A percentile compares a stretch with the other conserved stretches of the same genome.
Conservation (phyloP, 2,888 invertebrate species). For the Criorhina ranunculi region DNA sequence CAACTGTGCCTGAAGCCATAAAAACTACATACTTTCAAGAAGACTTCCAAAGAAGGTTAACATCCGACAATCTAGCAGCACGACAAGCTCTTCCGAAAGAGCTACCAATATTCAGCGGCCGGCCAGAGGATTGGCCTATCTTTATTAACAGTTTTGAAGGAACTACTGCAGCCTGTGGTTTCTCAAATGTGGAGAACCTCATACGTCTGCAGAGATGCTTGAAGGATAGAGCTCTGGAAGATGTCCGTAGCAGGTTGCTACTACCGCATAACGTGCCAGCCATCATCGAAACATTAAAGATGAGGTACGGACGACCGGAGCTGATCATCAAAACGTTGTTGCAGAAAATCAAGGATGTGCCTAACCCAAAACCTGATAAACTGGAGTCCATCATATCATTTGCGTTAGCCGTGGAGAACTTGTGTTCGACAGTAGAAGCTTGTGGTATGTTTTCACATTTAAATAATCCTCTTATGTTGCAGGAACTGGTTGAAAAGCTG, state of each 20-base stretch:
- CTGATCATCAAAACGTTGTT: not conserved
- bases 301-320: slow-evolving; percentile 13
- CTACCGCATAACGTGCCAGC: slow-evolving; percentile 3
- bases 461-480: too few relatives aligned
- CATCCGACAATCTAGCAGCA: too few relatives aligned
- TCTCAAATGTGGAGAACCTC: slow-evolving; percentile 42
- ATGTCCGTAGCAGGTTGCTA: too few relatives aligned
- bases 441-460: too few relatives aligned
- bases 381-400: slow-evolving; percentile 18
- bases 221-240: slow-evolving; percentile 45
- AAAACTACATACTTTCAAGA: slow-evolving; percentile 61
- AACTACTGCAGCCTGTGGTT: slow-evolving; percentile 61
- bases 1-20: slow-evolving; percentile 67
- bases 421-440: too few relatives aligned
- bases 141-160: slow-evolving; percentile 66
- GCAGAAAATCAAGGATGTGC: too few relatives aligned
- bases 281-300: not conserved
- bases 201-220: slow-evolving; percentile 31
- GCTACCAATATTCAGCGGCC: too few relatives aligned
- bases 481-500: too few relatives aligned
- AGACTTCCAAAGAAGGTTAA: too few relatives aligned
- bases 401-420: slow-evolving; percentile 23
- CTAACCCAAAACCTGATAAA: slow-evolving; percentile 1
- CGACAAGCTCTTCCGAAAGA: too few relatives aligned
- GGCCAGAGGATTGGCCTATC: too few relatives aligned